Evolutionary conservation across 2,113 vertebrate genomes (phyloP), one percentile per base, ranked within the genome.

Genomic region (Plectropomus leopardus): DNA sequence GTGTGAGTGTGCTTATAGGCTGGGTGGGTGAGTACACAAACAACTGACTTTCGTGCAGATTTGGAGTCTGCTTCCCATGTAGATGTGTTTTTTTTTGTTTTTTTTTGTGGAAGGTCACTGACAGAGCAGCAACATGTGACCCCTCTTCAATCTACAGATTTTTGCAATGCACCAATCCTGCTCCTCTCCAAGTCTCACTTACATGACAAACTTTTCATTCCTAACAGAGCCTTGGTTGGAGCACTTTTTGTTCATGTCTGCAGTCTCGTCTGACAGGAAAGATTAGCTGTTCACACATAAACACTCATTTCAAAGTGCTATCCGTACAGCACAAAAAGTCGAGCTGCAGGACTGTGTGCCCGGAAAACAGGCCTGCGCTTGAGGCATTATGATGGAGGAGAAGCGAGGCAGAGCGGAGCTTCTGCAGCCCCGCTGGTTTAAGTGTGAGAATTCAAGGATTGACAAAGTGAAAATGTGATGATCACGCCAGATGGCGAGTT

Each of bases 401-500:
- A 74, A 34, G 36, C 13, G 11, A 80, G 54, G 69, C 75, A 24
- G 57, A 26, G 10, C 2, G 3, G 45, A 74, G 64, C 4, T 32
- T 45, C 71, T 67, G 78, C 54, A 55, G 71, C 51, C 51, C 72
- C 14, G 28, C 53, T 24, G 61, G 59, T 78, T 66, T 78, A 67
- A 87, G 72, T 69, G 65, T 54, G 74, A 83, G 68, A 86, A 82
- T 81, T 80, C 8, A 4, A 89, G 83, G 70, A 79, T 79, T 77
- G 90, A 84, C 83, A 87, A 88, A 90, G 82, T 82, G 78, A 92
- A 90, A 91, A 84, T 78, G 74, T 84, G 85, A 84, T 72, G 82
- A 84, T 88, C 26, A 10, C 48, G 44, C 89, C 93, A 94, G 92
- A 92, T 94, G 90, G 90, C 69, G 53, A 87, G 79, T 89, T 88